Percentiles rank a stretch among this genome's conserved stretches.
phyloP scores from a whole-genome alignment of 2,797 vertebrate species.

The Esox masquinongy region DNA sequence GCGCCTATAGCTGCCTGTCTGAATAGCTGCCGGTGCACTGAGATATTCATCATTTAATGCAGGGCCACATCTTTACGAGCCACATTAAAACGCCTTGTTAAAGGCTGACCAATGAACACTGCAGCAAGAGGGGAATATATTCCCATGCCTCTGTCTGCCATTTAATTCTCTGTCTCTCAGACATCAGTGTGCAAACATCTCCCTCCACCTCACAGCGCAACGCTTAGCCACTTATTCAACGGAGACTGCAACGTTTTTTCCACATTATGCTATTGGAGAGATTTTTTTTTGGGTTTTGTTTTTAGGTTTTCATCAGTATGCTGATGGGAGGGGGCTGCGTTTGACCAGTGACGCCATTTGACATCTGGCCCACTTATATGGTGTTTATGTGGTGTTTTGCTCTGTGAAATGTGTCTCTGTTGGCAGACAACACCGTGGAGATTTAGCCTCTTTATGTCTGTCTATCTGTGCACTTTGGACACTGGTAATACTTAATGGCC shows the following conservation, averaged over 20 bases:
- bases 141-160: constrained; percentile 2
- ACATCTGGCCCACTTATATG: constrained; percentile 19
- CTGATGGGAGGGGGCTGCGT: neutral
- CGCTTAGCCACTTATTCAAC: constrained; percentile 14
- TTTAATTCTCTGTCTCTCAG: constrained; percentile 30
- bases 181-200: too few species aligned
- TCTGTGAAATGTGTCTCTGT: constrained; percentile 11
- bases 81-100: constrained; percentile 20
- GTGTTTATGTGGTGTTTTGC: neutral
- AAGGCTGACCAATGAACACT: constrained; percentile 28
- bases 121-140: constrained; percentile 11
- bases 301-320: constrained; percentile 19
- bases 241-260: constrained; percentile 15
- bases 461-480: neutral
- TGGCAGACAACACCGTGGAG: too few species aligned
- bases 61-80: constrained; percentile 1
- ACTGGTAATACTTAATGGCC: neutral
- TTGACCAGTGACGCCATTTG: constrained; percentile 15
- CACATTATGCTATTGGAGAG: neutral
- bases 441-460: neutral
- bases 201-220: neutral
- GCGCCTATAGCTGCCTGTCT: neutral
- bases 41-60: constrained; percentile 22
- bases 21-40: neutral
- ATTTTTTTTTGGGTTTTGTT: neutral